phyloP scores from a whole-genome alignment of 2,888 invertebrate genomes.

The Drosophila rellima region DNA sequence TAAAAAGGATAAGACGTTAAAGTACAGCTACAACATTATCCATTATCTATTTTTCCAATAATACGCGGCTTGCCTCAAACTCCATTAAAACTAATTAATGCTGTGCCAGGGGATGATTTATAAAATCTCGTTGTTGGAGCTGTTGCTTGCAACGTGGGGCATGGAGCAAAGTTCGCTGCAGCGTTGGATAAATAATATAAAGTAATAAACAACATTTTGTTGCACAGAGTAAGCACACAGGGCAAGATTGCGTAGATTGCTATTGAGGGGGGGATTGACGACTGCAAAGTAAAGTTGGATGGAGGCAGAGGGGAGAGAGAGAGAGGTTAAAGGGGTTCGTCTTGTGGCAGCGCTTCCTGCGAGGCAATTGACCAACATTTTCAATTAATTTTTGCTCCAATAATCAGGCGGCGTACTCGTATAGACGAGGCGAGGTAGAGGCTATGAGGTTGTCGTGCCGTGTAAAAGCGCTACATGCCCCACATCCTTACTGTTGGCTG shows the following conservation, averaged over 20 bases:
- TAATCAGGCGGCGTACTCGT: conserved; percentile 71
- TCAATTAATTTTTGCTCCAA: conserved; percentile 85
- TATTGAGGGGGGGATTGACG: neutral
- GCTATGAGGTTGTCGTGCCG: conserved; percentile 42
- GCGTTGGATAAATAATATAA: conserved; percentile 46
- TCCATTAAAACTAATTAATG: conserved; percentile 73
- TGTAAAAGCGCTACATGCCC: conserved; percentile 51
- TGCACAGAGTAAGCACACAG: conserved; percentile 31
- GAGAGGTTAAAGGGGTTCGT: neutral
- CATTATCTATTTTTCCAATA: conserved; percentile 15
- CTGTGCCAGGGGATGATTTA: conserved; percentile 27
- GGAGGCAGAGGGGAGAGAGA: neutral
- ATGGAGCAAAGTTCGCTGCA: conserved; percentile 36
- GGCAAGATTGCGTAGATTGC: conserved; percentile 16
- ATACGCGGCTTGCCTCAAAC: conserved; percentile 32
- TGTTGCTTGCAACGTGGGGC: conserved; percentile 5
- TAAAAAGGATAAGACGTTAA: neutral
- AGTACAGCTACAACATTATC: neutral
- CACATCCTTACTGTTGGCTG: conserved; percentile 43
- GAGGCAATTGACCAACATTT: conserved; percentile 84
- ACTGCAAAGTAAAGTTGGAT: neutral
- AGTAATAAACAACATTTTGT: conserved; percentile 59
- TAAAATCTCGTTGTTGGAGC: conserved; percentile 24
- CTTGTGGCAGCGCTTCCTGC: conserved; percentile 41
- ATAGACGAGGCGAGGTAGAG: conserved; percentile 38